Evolutionary conservation across 37 sponge, comb jelly and placozoan species (phyloP).

Genomic region (Lycopodina hypogea): DNA sequence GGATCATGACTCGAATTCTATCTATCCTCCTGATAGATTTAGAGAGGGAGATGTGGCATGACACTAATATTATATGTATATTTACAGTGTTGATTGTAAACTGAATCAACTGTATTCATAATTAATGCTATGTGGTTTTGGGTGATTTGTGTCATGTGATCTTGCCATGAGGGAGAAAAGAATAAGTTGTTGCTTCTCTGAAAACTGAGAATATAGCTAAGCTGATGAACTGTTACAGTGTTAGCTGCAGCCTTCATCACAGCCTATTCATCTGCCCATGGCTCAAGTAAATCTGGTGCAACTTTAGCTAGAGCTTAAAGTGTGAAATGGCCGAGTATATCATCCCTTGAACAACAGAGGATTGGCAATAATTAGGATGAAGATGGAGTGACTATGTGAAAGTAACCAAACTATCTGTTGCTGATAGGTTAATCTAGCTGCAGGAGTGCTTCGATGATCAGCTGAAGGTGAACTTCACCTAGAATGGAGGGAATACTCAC

Average conservation of each 20-base stretch:
- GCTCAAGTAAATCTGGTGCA: background rate
- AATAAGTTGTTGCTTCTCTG: no score
- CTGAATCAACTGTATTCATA: no score
- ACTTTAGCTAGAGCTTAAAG: conserved; percentile 6
- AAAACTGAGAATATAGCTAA: no score
- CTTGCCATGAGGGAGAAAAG: no score
- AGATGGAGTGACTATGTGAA: conserved; percentile 46
- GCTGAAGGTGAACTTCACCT: conserved; percentile 35
- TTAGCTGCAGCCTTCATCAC: conserved; percentile 46
- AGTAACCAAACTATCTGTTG: conserved; percentile 20
- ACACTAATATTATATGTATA: no score
- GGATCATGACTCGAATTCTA: conserved; percentile 14
- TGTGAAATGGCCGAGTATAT: conserved; percentile 39
- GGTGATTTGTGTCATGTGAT: no score
- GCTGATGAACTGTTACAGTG: no score
- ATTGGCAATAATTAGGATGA: no score
- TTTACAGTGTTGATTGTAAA: no score
- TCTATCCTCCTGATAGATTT: conserved; percentile 5
- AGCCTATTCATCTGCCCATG: conserved; percentile 19
- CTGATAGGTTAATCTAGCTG: conserved; percentile 28
- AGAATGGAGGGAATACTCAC: conserved; percentile 27
- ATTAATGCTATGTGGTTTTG: no score
- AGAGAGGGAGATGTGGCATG: conserved; percentile 10
- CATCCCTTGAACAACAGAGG: conserved; percentile 34
- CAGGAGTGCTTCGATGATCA: conserved; percentile 43